phyloP scores from a whole-genome alignment of 2,888 invertebrate genomes.

The Dromius quadrimaculatus region DNA sequence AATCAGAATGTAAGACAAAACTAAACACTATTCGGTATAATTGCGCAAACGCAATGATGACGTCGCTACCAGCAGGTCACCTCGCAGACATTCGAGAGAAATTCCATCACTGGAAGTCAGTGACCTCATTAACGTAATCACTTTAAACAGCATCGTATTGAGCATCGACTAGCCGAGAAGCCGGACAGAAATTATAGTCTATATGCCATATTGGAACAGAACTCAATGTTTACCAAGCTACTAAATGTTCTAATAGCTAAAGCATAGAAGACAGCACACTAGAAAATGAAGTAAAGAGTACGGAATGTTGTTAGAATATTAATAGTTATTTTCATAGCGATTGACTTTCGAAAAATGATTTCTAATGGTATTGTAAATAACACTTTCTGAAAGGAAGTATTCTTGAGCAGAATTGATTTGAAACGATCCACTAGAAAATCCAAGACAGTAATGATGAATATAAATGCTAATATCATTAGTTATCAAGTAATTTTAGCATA shows the following conservation, averaged over 20 bases:
- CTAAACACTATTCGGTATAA: too few relatives aligned
- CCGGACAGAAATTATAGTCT: slow-evolving; percentile 14
- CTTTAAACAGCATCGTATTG: slow-evolving; percentile 36
- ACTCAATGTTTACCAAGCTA: background rate
- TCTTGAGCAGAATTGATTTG: too few relatives aligned
- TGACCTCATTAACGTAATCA: slow-evolving; percentile 49
- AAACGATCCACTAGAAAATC: too few relatives aligned
- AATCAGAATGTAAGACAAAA: too few relatives aligned
- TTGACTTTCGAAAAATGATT: too few relatives aligned
- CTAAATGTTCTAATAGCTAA: background rate
- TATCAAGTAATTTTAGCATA: too few relatives aligned
- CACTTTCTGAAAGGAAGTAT: too few relatives aligned
- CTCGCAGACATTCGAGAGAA: slow-evolving; percentile 48
- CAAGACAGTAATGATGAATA: too few relatives aligned
- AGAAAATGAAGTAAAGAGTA: background rate
- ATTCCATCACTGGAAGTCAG: slow-evolving; percentile 44
- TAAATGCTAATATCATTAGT: too few relatives aligned
- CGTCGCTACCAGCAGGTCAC: slow-evolving; percentile 27
- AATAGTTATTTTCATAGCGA: too few relatives aligned
- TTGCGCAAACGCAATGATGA: slow-evolving; percentile 18
- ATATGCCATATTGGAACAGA: slow-evolving; percentile 2
- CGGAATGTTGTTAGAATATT: too few relatives aligned
- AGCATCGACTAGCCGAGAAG: background rate
- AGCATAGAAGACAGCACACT: background rate
- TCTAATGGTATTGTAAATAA: too few relatives aligned